Base-by-base conservation (phyloP, 2,113 vertebrate species). In the Pimephales promelas region DNA sequence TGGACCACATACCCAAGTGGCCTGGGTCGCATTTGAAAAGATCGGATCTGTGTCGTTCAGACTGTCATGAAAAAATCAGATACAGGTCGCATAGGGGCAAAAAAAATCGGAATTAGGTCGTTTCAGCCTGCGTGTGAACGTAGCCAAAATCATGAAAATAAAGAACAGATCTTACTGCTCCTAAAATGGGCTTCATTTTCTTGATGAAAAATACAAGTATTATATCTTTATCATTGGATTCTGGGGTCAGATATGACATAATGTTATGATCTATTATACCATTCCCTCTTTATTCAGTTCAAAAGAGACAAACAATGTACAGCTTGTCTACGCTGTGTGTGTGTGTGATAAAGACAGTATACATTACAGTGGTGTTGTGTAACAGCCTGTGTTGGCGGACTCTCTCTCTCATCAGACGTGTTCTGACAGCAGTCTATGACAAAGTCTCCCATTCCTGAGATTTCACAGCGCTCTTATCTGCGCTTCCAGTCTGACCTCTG, bases 381-480 rank as follows among this genome's bases (percentile, higher is more conserved):
- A 52, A 74, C 72, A 52, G 31, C 18, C 26, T 13, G n/a, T 49
- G 71, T 73, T 26, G 47, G 28, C 13, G 43, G 28, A n/a, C n/a
- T n/a, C 14, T 31, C 18, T 34, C 28, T 57, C 1, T 80, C 59
- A 16, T 26, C 73, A 77, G 82, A 2, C 90, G 0, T 89, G 90
- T 82, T 84, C 68, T 64, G 13, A 90, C 90, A 86, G 59, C 16
- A 78, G 52, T 61, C 76, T 47, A 11, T 59, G 31, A 66, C 62
- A 56, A 77, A 68, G 20, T 31, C 45, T 31, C 54, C 82, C 80
- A 86, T 83, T 85, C 77, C 54, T 86, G 74, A 86, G 76, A 84
- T 62, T 49, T 87, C 74, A 85, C 36, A 80, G 43, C 20, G 61
- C 28, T 66, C 62, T 76, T 88, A 85, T 75, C 70, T 87, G 76